Evolutionary conservation across 2,113 vertebrate species (phyloP), one percentile per base, ranked within the genome.

Genomic region (Scytalopus superciliaris): DNA sequence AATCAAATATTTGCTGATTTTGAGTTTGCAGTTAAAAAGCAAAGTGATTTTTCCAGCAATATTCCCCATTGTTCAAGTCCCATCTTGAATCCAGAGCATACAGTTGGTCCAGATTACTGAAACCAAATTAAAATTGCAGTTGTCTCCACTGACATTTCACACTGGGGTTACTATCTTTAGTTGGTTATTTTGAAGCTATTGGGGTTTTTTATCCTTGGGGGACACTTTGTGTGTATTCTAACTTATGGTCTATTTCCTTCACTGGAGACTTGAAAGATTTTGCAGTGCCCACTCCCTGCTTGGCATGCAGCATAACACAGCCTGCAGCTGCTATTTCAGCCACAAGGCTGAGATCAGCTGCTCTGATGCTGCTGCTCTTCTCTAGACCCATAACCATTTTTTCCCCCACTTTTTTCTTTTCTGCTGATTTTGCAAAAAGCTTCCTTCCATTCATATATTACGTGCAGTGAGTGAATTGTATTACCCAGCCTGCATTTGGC

Each of bases 1-100:
- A 80, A 47, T 81, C 50, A 92, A 92, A 90, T 83, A 92, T 83
- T 94, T 91, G 35, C 55, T 63, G 25, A 17, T 78, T 90, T 87
- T 90, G 82, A 87, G 72, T 88, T 83, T 90, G 50, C 59, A n/a
- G 33, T 28, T 90, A 55, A 91, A 95, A 93, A 96, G 63, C 59
- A 56, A 78, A 87, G 60, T 78, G 55, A 57, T 80, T 89, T 92
- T 96, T 87, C 27, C 27, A 84, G 39, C 35, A 55, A 3, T 82
- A 33, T 74, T 82, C n/a, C 11, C 33, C 14, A 9, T 76, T 91
- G n/a, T 45, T 89, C 27, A 87, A 83, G 57, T 79, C 40, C 23
- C 30, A 49, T 67, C 49, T 49, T 79, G 49, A 93, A 81, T 50
- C 42, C 66, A 53, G 45, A 49, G 42, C 13, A 12, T 67, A 63